phyloP scores from a whole-genome alignment of 2,113 vertebrate species.

The Hyperopisus bebe region DNA sequence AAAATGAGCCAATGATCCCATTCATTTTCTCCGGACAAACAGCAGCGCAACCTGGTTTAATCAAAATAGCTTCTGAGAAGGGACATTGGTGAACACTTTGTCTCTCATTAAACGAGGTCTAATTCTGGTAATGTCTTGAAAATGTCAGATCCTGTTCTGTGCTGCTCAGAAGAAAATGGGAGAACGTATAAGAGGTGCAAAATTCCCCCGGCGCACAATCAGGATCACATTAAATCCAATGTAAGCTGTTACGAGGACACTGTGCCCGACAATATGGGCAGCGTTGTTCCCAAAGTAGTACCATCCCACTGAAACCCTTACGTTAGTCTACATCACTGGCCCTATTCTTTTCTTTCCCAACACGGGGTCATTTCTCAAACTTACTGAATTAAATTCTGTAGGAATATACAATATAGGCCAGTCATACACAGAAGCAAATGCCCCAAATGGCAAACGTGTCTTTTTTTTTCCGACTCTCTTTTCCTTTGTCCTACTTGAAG shows the following conservation, averaged over 20 bases:
- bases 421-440: background rate
- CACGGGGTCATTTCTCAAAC: background rate
- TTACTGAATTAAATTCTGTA: background rate
- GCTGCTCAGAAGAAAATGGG: background rate
- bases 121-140: constrained; percentile 5
- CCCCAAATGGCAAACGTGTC: background rate
- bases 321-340: background rate
- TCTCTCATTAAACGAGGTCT: background rate
- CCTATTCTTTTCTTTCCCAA: background rate
- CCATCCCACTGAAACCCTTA: background rate
- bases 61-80: background rate
- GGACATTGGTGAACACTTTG: background rate
- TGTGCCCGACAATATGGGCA: background rate
- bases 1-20: background rate
- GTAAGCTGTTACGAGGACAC: background rate
- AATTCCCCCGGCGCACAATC: background rate
- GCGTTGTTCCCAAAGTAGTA: background rate
- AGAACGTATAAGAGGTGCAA: background rate
- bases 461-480: background rate
- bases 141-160: background rate
- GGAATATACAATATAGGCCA: background rate
- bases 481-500: constrained; percentile 43
- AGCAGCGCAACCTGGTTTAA: background rate
- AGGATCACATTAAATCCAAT: background rate
- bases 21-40: background rate